Evolutionary conservation across 2,888 invertebrate species (phyloP), one percentile per base, ranked within the genome.

Genomic region (Clusia tigrina): DNA sequence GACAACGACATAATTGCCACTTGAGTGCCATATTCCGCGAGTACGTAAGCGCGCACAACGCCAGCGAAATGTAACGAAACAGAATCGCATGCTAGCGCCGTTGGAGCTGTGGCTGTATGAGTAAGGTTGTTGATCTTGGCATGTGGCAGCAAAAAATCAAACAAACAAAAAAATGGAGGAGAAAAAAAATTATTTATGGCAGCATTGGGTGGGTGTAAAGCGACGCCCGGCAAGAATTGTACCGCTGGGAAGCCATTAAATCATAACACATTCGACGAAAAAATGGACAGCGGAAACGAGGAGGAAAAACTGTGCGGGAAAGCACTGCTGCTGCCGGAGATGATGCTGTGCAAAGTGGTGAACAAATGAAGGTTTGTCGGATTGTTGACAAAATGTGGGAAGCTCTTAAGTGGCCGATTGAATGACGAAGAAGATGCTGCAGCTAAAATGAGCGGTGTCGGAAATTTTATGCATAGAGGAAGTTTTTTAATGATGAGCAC

Each of bases 211-310:
- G 51, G 20, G 18, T 51, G 51, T 22, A 18, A 51, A 9, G n/a
- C 51, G 22, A n/a, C 51, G 22, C n/a, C n/a, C n/a, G n/a, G 20
- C n/a, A 20, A 32, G 32, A 32, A 32, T 32, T 12, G 32, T 9
- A 51, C 20, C 51, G 51, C 12, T 51, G 51, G 51, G 51, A 51
- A 51, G 20, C 20, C 12, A 51, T 51, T 51, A 51, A 51, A 18
- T 51, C 51, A 22, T 51, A 18, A 51, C 12, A 18, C 17, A 12
- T 17, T 9, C 12, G 20, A 18, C n/a, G 22, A 18, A 51, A 32
- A 32, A 32, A 12, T 32, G 6, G 32, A 32, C 5, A 32, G 12
- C 6, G 12, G 12, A 32, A 12, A 32, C 32, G 32, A 32, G 32
- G 12, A 32, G 32, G 12, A 32, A 32, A 32, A 32, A 32, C 6